Percentiles rank a stretch among this genome's conserved stretches.
phyloP scores from a whole-genome alignment of 1,140 invertebrate species.

The Bombus soroeensis region DNA sequence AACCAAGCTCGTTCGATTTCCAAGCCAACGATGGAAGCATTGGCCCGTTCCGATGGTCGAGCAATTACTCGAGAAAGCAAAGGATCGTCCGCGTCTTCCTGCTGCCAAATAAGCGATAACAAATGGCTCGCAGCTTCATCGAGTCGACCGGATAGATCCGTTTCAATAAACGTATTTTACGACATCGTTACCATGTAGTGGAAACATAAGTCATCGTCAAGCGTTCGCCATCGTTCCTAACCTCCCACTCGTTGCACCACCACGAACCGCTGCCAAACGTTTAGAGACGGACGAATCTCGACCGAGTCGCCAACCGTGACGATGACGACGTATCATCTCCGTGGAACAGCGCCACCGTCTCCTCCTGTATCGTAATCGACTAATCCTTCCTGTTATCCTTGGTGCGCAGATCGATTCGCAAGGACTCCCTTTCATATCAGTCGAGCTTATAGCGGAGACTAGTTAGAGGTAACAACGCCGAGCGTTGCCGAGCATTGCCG shows the following conservation, averaged over 20 bases:
- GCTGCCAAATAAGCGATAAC: conserved; percentile 70
- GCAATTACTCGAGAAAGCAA: background rate
- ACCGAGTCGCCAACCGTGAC: background rate
- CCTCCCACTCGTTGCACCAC: no score
- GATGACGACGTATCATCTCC: background rate
- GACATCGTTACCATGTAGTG: background rate
- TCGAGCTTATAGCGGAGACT: background rate
- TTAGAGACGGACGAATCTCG: background rate
- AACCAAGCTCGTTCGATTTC: background rate
- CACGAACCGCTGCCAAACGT: background rate
- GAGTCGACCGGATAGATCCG: conserved; percentile 28
- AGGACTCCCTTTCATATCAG: background rate
- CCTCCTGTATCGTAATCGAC: no score
- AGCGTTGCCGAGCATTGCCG: background rate
- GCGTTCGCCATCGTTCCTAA: background rate
- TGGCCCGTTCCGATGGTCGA: background rate
- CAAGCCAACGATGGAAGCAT: no score
- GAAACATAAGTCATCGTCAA: background rate
- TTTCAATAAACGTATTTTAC: conserved; percentile 9
- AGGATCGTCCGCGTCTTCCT: background rate
- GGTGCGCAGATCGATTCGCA: background rate
- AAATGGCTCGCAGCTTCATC: conserved; percentile 58
- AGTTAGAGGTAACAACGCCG: background rate
- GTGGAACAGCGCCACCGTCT: background rate
- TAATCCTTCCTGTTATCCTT: background rate